These are phyloP conservation scores for Apomyelois bistriatella DNA, from an alignment of 2,888 invertebrate genomes.

Conservation along the genomic window DNA sequence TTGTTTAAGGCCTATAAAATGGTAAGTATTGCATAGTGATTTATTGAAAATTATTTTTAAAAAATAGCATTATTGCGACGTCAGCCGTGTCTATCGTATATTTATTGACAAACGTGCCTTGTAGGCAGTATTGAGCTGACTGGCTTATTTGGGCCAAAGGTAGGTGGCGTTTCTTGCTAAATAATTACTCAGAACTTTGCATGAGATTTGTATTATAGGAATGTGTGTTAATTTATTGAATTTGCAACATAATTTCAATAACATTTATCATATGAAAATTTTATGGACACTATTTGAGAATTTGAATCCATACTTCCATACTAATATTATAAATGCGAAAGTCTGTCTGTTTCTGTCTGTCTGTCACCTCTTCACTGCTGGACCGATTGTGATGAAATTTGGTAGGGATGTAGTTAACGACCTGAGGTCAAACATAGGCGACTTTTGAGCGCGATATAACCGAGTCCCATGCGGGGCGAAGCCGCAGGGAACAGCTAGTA, in stretches of 20 bases:
- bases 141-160: background rate
- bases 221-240: constrained; percentile 3
- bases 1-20: constrained; percentile 26
- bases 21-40: constrained; percentile 21
- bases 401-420: too few species aligned
- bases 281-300: background rate
- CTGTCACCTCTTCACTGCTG: too few species aligned
- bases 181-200: background rate
- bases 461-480: too few species aligned
- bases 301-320: too few species aligned
- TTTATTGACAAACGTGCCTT: constrained; percentile 9
- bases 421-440: too few species aligned
- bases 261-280: too few species aligned
- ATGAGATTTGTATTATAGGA: background rate
- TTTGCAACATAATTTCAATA: background rate
- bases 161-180: constrained; percentile 8
- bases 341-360: too few species aligned
- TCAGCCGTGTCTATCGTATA: background rate
- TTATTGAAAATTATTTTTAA: constrained; percentile 28
- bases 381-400: too few species aligned
- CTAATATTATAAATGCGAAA: too few species aligned
- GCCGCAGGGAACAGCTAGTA: too few species aligned
- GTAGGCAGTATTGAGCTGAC: constrained; percentile 4
- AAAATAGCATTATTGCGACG: background rate
- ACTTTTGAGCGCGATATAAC: too few species aligned